Base-by-base conservation (phyloP, 2,888 invertebrate genomes). In the Hesperia comma region DNA sequence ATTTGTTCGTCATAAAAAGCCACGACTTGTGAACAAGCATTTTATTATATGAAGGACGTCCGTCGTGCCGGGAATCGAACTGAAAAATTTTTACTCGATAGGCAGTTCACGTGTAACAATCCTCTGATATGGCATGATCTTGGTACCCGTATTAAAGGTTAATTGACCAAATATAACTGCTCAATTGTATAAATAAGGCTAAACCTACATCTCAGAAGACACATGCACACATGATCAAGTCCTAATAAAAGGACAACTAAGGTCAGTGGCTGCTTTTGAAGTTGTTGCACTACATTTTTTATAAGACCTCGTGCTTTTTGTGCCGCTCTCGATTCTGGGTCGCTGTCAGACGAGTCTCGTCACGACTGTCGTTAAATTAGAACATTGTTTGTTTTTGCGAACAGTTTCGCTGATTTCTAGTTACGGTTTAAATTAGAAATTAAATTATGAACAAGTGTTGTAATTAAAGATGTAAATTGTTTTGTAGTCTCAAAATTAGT, bases 241-340 rank as follows among this genome's bases (percentile, higher is more conserved):
- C 15, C 15, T 43, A 43, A 15, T 43, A 43, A 43, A 15, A 43
- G n/a, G 43, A 15, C 43, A 43, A 15, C 43, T 15, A 15, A 43
- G 43, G 15, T 43, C 15, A 43, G 10, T n/a, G 6, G 43, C 43
- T 43, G 43, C 43, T n/a, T 43, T 43, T 43, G 43, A 43, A 10
- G 43, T 15, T 43, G 43, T 43, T 43, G 43, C 43, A 15, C 43
- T 43, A n/a, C 15, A 43, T 43, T 43, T 43, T 43, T 43, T 43
- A 15, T 43, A 37, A 37, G 37, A 37, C 43, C 43, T 43, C 43
- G 6, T 43, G 37, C 43, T 43, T 43, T 43, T 43, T 43, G 43
- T 43, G 43, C n/a, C 43, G n/a, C 43, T 10, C 10, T 10, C 43
- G 6, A 15, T 43, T 43, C 15, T 43, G 43, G 43, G 43, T 43